Conservation (phyloP, 2,797 vertebrate species). For the Acipenser ruthenus region DNA sequence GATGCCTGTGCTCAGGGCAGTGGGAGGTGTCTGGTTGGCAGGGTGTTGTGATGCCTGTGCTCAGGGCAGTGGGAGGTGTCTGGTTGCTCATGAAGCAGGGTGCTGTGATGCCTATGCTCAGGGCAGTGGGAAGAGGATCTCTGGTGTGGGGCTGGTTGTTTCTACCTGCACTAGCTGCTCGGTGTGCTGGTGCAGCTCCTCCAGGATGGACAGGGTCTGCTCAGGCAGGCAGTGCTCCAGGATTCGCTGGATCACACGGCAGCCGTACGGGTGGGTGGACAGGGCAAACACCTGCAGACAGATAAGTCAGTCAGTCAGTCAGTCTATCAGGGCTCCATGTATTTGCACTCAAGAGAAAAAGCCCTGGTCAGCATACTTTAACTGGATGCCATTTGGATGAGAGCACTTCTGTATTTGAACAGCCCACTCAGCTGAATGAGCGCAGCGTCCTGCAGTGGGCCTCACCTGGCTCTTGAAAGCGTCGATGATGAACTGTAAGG, state of each 20-base stretch:
- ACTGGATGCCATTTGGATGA: constrained; percentile 30
- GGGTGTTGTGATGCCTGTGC: too few relatives aligned
- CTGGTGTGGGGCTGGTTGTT: too few relatives aligned
- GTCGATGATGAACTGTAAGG: constrained; percentile 96
- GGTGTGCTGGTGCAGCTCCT: constrained; percentile 96
- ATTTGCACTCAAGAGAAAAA: neutral
- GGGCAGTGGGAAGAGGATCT: neutral
- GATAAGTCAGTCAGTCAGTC: neutral
- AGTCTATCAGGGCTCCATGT: neutral
- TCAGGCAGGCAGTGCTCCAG: constrained; percentile 97
- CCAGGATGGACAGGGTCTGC: constrained; percentile 92
- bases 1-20: too few relatives aligned
- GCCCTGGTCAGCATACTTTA: too few relatives aligned
- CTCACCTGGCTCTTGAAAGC: constrained; percentile 97
- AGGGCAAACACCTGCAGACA: constrained; percentile 81
- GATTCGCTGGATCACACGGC: constrained; percentile 96
- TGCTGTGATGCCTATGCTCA: too few relatives aligned
- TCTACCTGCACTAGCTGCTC: constrained; percentile 97
- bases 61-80: too few relatives aligned
- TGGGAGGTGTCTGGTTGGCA: too few relatives aligned
- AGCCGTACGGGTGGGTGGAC: constrained; percentile 96
- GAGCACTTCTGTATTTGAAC: constrained; percentile 49
- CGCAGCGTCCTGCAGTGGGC: constrained; percentile 36
- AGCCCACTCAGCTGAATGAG: constrained; percentile 32
- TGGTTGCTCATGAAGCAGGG: neutral